Evolutionary conservation across 2,797 vertebrate species (phyloP).

Genomic region (Cichlasoma orientale): DNA sequence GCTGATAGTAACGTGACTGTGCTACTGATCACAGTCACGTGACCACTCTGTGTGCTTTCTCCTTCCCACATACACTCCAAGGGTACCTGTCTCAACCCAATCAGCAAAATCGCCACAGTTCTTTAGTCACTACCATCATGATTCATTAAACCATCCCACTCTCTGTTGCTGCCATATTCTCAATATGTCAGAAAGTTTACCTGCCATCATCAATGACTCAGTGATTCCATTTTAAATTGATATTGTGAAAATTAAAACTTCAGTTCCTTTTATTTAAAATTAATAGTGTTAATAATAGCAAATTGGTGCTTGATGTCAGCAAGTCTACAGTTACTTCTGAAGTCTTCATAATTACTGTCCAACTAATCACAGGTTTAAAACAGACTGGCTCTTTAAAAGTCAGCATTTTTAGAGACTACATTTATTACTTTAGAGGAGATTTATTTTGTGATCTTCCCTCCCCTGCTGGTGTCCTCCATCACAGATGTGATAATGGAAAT

Average conservation of each 20-base stretch:
- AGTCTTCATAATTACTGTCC: neutral
- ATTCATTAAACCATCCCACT: constrained; percentile 40
- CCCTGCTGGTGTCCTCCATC: constrained; percentile 14
- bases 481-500: constrained; percentile 58
- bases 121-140: constrained; percentile 18
- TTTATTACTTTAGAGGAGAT: constrained; percentile 4
- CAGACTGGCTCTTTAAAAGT: neutral
- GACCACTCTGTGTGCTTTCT: neutral
- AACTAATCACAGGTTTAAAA: neutral
- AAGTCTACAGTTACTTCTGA: neutral
- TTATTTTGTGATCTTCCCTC: constrained; percentile 16
- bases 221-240: neutral
- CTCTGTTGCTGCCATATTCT: neutral
- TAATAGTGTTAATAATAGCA: neutral
- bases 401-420: neutral
- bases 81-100: constrained; percentile 34
- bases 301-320: neutral
- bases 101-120: constrained; percentile 44
- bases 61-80: constrained; percentile 39
- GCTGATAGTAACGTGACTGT: constrained; percentile 54
- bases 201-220: neutral
- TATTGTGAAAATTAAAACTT: neutral
- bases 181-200: constrained; percentile 8
- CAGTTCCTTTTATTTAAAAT: neutral
- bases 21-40: too few species aligned